Evolutionary conservation across 2,888 invertebrate species (phyloP).

Genomic region (Phalangium opilio): DNA sequence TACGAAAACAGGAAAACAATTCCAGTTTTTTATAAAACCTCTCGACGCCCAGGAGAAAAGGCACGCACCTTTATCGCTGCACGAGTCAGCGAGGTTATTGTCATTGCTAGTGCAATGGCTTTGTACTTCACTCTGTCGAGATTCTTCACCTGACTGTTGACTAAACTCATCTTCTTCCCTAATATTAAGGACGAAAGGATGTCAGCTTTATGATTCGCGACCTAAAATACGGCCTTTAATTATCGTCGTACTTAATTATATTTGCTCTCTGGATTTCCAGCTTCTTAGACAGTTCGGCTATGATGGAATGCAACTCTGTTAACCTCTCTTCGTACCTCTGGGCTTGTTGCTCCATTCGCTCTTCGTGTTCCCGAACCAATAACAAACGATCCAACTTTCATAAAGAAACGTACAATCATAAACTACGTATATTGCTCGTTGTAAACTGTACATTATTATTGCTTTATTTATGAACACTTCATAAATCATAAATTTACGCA

Average conservation of each 20-base stretch:
- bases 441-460: too few relatives aligned
- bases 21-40: too few relatives aligned
- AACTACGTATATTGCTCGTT: too few relatives aligned
- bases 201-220: background rate
- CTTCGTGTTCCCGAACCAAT: conserved; percentile 36
- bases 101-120: conserved; percentile 30
- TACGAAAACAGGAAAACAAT: too few relatives aligned
- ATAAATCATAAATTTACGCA: too few relatives aligned
- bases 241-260: conserved; percentile 29
- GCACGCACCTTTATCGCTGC: conserved; percentile 14
- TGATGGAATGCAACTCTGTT: conserved; percentile 81
- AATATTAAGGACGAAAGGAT: background rate
- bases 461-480: too few relatives aligned
- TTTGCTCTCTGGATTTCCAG: conserved; percentile 48
- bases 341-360: conserved; percentile 45
- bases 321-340: conserved; percentile 70
- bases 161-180: conserved; percentile 31
- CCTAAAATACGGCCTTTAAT: background rate
- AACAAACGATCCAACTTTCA: conserved; percentile 30
- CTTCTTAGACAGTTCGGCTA: conserved; percentile 71
- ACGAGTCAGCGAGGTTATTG: conserved; percentile 26
- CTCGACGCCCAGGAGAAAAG: too few relatives aligned
- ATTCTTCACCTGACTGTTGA: conserved; percentile 26
- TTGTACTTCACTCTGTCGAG: conserved; percentile 21
- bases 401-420: too few relatives aligned